phyloP scores from a whole-genome alignment of 2,113 vertebrate genomes.

The Caracal caracal region DNA sequence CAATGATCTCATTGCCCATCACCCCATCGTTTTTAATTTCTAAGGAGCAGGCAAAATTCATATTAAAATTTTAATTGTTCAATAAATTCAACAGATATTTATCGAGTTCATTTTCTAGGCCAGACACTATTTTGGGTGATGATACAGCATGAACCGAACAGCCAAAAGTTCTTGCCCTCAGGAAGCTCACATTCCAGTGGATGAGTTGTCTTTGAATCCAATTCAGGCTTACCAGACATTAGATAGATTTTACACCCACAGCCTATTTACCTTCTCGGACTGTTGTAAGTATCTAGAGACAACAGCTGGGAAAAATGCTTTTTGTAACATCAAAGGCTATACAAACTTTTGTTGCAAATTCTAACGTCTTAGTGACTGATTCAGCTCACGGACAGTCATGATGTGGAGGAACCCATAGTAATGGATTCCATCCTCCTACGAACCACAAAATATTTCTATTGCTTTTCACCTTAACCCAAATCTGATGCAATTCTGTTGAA shows the following conservation, averaged over 20 bases:
- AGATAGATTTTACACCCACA: background rate
- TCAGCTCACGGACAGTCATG: background rate
- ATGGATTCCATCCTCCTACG: background rate
- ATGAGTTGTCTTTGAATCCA: background rate
- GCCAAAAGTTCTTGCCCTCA: background rate
- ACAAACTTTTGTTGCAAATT: background rate
- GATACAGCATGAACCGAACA: background rate
- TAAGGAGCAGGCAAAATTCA: background rate
- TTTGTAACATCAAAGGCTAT: constrained; percentile 13
- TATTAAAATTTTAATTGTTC: background rate
- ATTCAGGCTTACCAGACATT: accelerated
- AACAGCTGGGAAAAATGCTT: background rate
- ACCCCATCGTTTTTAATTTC: background rate
- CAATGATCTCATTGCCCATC: background rate
- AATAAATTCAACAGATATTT: background rate
- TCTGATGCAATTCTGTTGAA: background rate
- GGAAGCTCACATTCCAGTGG: background rate
- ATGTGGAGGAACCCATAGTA: background rate
- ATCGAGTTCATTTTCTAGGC: background rate
- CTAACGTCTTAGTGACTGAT: background rate
- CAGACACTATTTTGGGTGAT: background rate
- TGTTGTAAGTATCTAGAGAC: background rate
- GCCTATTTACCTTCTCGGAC: background rate
- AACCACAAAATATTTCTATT: background rate
- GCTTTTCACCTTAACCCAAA: constrained; percentile 14